Evolutionary conservation across 2,888 invertebrate species (phyloP).

Genomic region (Monoplex corrugatus): DNA sequence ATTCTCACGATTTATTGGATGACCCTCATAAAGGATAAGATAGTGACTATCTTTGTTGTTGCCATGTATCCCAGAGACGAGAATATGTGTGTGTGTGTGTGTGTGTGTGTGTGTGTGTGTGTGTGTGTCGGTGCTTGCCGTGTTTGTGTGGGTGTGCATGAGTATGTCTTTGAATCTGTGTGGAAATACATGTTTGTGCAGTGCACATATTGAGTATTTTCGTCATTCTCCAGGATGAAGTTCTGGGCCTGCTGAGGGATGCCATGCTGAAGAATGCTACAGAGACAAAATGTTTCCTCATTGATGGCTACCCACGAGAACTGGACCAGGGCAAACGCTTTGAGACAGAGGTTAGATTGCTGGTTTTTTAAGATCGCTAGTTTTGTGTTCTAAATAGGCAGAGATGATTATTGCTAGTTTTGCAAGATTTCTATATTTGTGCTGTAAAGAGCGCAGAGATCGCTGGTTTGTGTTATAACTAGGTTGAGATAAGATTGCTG

Average conservation of each 20-base stretch:
- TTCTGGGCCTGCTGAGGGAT: slow-evolving; percentile 88
- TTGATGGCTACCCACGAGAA: slow-evolving; percentile 97
- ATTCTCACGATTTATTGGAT: too few species aligned
- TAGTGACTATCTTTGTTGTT: too few species aligned
- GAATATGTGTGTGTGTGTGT: slow-evolving; percentile 1
- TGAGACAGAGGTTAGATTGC: slow-evolving; percentile 89
- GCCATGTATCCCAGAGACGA: too few species aligned
- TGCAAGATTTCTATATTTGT: too few species aligned
- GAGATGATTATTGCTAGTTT: too few species aligned
- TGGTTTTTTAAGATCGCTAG: too few species aligned
- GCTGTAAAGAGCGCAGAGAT: too few species aligned
- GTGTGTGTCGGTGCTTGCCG: background rate
- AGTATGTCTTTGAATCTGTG: background rate
- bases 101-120: slow-evolving; percentile 29
- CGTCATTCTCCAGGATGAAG: slow-evolving; percentile 86
- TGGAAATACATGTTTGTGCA: background rate
- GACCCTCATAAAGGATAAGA: too few species aligned
- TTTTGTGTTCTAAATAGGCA: too few species aligned
- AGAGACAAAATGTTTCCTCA: slow-evolving; percentile 91
- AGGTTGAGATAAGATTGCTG: too few species aligned
- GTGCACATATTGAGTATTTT: too few species aligned
- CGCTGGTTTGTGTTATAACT: too few species aligned
- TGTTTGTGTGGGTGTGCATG: background rate
- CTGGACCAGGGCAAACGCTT: slow-evolving; percentile 93
- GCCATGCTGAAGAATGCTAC: slow-evolving; percentile 87